A percentile compares a stretch with the other conserved stretches of the same genome.
These are phyloP conservation scores for Bos indicus DNA, from an alignment of 2,113 vertebrate genomes.

Conservation along the genomic window DNA sequence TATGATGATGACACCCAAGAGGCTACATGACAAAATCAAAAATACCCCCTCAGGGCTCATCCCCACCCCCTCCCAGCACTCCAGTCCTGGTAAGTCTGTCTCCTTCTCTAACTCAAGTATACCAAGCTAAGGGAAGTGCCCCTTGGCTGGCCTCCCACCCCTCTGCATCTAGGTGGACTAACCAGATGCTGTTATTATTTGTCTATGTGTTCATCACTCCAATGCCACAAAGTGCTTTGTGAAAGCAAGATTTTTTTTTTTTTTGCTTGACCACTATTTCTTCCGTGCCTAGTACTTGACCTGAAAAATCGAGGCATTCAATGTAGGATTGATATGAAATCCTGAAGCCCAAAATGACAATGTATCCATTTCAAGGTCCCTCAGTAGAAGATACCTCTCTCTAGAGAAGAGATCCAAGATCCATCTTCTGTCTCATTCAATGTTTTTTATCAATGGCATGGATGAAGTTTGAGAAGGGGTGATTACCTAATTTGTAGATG, in stretches of 20 bases:
- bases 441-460: background rate
- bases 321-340: background rate
- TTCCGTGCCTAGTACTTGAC: background rate
- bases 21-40: background rate
- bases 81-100: background rate
- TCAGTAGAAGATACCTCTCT: background rate
- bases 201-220: background rate
- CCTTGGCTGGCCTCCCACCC: background rate
- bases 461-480: background rate
- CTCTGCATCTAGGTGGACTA: background rate
- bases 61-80: background rate
- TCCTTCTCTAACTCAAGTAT: constrained; percentile 27
- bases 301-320: background rate
- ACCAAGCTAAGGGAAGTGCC: background rate
- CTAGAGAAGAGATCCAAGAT: background rate
- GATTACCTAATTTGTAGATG: background rate
- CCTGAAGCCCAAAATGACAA: background rate
- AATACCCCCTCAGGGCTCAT: background rate
- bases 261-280: background rate
- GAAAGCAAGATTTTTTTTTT: background rate
- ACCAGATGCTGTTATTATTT: background rate
- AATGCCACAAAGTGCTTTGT: background rate
- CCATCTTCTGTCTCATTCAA: background rate
- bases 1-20: background rate
- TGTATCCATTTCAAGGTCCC: background rate